Percentiles rank a stretch among this genome's conserved stretches.
phyloP scores from a whole-genome alignment of 1,140 invertebrate genomes.

The Littorina saxatilis region DNA sequence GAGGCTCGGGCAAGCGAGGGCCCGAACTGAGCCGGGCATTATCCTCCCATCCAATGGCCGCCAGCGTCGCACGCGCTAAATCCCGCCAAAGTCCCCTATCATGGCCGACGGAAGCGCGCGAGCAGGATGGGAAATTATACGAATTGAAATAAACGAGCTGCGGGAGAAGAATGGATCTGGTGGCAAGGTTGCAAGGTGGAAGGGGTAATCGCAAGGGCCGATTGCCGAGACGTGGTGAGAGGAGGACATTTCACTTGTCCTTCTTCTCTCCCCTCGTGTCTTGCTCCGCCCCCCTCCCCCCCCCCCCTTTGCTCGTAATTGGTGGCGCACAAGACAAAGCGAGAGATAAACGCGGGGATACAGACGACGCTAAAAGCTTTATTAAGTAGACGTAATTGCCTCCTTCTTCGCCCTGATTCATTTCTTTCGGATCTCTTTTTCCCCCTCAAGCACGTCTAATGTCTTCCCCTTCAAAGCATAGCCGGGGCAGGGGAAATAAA shows the following conservation, averaged over 20 bases:
- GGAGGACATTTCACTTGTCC: conserved; percentile 34
- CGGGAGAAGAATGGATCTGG: conserved; percentile 7
- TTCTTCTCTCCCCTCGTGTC: conserved; percentile 1
- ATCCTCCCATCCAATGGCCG: conserved; percentile 32
- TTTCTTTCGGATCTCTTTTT: conserved; percentile 17
- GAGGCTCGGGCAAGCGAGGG: background rate
- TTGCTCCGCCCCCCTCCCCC: too few relatives aligned
- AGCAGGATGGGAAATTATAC: conserved; percentile 36
- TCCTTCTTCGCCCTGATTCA: conserved; percentile 37
- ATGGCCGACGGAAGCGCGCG: conserved; percentile 34
- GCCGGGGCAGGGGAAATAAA: background rate
- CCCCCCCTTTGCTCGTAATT: conserved; percentile 10
- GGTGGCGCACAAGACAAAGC: conserved; percentile 29
- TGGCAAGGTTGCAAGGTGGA: conserved; percentile 1
- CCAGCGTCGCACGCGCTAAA: conserved; percentile 23
- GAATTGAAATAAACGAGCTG: conserved; percentile 39
- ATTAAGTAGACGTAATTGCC: conserved; percentile 39
- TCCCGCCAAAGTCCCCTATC: conserved; percentile 30
- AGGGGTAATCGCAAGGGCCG: conserved; percentile 24
- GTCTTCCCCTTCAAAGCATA: conserved; percentile 2
- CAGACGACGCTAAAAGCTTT: conserved; percentile 32
- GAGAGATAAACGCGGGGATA: conserved; percentile 34
- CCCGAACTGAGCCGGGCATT: conserved; percentile 20
- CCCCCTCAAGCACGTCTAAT: conserved; percentile 15
- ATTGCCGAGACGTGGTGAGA: conserved; percentile 12